Percentiles rank a stretch among this genome's conserved stretches.
Conservation (phyloP, 2,888 invertebrate genomes). For the Melikaiella ostensackeni region DNA sequence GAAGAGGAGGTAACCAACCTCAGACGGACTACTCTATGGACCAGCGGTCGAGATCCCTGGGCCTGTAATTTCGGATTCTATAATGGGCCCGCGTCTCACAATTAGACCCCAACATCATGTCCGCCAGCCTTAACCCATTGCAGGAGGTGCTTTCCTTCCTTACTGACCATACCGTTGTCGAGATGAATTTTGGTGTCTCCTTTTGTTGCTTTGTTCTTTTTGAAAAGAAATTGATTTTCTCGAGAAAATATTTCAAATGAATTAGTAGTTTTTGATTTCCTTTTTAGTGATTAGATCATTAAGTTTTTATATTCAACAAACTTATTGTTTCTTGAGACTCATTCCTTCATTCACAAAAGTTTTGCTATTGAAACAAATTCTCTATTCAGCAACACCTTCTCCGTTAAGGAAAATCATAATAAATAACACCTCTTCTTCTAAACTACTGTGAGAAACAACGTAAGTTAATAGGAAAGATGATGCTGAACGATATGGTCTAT, state of each 20-base stretch:
- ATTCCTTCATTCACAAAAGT: too few relatives aligned
- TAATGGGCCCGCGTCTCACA: slow-evolving; percentile 71
- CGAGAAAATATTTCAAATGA: not conserved
- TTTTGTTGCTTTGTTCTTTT: not conserved
- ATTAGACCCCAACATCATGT: slow-evolving; percentile 56
- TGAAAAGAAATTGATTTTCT: not conserved
- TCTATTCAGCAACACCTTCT: too few relatives aligned
- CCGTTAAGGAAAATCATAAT: too few relatives aligned
- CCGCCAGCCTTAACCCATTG: slow-evolving; percentile 57
- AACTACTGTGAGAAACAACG: too few relatives aligned
- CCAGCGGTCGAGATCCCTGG: slow-evolving; percentile 60
- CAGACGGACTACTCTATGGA: slow-evolving; percentile 56
- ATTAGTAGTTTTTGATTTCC: too few relatives aligned
- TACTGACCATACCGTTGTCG: slow-evolving; percentile 29
- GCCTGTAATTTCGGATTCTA: slow-evolving; percentile 73
- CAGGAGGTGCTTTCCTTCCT: slow-evolving; percentile 56
- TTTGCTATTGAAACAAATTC: too few relatives aligned
- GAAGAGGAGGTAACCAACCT: not conserved
- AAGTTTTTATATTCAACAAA: too few relatives aligned
- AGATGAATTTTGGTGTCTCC: not conserved
- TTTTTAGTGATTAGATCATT: too few relatives aligned
- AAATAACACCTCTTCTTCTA: too few relatives aligned
- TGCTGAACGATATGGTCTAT: too few relatives aligned
- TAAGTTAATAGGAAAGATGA: too few relatives aligned
- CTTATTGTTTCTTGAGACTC: too few relatives aligned